Conservation (phyloP, 2,888 invertebrate genomes). For the Stegana nigrithorax region DNA sequence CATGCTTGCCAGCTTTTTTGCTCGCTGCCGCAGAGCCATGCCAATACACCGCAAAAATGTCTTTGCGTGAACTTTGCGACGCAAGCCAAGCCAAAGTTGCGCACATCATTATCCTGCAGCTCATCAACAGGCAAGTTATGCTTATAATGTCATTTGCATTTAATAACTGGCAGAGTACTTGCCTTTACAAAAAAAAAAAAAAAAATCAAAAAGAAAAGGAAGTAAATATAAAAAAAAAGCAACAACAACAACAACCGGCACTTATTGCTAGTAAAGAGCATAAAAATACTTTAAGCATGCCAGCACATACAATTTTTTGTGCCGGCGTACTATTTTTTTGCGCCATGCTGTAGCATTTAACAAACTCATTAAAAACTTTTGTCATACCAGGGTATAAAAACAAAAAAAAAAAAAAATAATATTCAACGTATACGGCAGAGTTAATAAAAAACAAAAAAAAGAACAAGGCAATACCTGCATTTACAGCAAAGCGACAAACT, state of each 20-base stretch:
- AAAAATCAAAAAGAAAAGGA: not conserved
- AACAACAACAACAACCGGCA: not conserved
- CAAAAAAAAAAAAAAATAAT: conserved; percentile 18
- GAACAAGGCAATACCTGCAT: conserved; percentile 9
- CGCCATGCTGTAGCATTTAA: conserved; percentile 43
- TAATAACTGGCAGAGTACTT: not conserved
- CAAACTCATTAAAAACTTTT: conserved; percentile 63
- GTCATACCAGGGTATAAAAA: conserved; percentile 21
- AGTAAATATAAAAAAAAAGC: not conserved
- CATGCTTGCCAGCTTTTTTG: too few species aligned
- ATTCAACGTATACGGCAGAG: conserved; percentile 2
- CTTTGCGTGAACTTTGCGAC: too few species aligned
- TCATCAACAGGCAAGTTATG: conserved; percentile 8
- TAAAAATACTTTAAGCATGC: too few species aligned
- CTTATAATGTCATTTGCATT: conserved; percentile 14
- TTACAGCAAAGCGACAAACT: conserved; percentile 13
- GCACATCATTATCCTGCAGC: not conserved
- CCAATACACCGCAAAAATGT: too few species aligned
- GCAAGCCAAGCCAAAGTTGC: too few species aligned
- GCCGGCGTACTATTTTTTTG: not conserved
- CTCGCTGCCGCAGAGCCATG: too few species aligned
- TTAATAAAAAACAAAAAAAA: not conserved
- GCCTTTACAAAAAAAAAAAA: too few species aligned
- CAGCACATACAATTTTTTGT: not conserved
- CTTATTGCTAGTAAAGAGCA: too few species aligned